Evolutionary conservation across 2,888 invertebrate species (phyloP).

Genomic region (Trissolcus brochymenae): DNA sequence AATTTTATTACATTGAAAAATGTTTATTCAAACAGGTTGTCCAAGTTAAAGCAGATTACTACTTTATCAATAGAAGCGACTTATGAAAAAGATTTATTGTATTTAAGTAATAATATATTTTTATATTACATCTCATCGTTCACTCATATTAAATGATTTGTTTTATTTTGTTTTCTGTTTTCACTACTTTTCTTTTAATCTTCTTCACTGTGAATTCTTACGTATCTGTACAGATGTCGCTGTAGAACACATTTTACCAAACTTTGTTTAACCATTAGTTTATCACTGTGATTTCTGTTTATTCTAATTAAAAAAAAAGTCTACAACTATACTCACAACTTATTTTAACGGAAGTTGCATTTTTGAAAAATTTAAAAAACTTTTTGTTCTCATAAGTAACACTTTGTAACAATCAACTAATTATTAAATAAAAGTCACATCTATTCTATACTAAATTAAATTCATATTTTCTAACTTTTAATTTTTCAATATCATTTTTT

Average conservation of each 20-base stretch:
- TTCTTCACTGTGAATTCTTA: no score
- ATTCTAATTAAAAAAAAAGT: background rate
- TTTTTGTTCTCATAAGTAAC: no score
- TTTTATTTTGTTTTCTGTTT: constrained; percentile 1
- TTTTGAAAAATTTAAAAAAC: no score
- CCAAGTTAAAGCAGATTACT: constrained; percentile 33
- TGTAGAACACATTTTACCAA: constrained; percentile 11
- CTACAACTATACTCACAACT: background rate
- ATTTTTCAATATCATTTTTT: no score
- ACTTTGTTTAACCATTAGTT: background rate
- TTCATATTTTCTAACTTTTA: no score
- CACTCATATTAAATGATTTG: background rate
- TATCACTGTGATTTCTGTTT: background rate
- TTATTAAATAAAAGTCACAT: no score
- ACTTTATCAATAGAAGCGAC: constrained; percentile 27
- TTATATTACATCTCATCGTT: constrained; percentile 2
- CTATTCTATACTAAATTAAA: no score
- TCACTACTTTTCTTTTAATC: background rate
- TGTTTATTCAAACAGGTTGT: constrained; percentile 34
- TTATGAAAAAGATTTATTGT: constrained; percentile 22
- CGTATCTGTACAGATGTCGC: constrained; percentile 15
- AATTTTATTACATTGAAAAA: background rate
- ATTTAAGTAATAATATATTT: constrained; percentile 23
- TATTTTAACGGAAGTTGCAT: no score
- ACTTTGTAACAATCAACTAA: no score